Conservation (phyloP, 2,888 invertebrate genomes). For the Labia minor region DNA sequence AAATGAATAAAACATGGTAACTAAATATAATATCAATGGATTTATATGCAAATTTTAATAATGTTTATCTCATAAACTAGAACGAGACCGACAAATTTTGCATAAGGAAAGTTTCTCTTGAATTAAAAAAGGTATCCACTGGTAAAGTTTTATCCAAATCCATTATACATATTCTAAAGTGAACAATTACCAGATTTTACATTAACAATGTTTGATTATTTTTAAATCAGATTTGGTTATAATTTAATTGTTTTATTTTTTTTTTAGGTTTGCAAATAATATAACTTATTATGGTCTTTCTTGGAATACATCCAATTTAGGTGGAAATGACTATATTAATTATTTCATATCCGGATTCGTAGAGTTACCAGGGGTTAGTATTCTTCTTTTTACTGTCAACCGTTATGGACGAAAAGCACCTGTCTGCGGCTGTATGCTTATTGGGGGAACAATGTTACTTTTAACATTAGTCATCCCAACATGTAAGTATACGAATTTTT, state of each 20-base stretch:
- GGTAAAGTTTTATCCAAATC: too few relatives aligned
- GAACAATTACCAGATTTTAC: too few relatives aligned
- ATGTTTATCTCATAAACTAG: too few relatives aligned
- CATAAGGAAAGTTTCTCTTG: too few relatives aligned
- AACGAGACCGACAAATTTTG: too few relatives aligned
- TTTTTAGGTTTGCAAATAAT: conserved; percentile 55
- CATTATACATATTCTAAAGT: too few relatives aligned
- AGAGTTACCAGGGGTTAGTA: conserved; percentile 60
- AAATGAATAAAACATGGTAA: too few relatives aligned
- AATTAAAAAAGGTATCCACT: too few relatives aligned
- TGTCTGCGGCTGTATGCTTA: conserved; percentile 55
- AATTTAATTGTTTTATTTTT: background rate
- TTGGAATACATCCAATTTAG: conserved; percentile 60
- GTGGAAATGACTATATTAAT: conserved; percentile 59
- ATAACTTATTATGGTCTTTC: conserved; percentile 68
- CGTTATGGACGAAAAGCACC: conserved; percentile 59
- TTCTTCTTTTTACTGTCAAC: conserved; percentile 54
- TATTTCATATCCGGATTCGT: conserved; percentile 61
- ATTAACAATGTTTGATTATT: too few relatives aligned
- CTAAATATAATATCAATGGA: too few relatives aligned
- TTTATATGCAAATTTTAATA: too few relatives aligned
- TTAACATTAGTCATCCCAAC: conserved; percentile 46
- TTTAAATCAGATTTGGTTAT: too few relatives aligned
- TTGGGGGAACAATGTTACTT: conserved; percentile 48
- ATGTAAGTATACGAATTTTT: conserved; percentile 34